phyloP scores from a whole-genome alignment of 2,113 vertebrate species.

The Nycticorax nycticorax region DNA sequence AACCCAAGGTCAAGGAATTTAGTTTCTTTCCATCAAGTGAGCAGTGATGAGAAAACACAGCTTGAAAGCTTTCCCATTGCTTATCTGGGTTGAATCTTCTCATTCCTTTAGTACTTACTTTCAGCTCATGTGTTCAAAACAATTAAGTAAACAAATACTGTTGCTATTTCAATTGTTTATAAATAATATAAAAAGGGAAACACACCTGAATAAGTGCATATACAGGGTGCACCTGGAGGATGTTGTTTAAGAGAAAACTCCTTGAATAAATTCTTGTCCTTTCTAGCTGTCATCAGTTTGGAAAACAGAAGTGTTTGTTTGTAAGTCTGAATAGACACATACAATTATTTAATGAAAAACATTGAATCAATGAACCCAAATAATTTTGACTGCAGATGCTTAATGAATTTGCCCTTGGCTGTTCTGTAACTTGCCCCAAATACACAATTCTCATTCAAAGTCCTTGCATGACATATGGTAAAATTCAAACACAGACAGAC shows the following conservation, averaged over 20 bases:
- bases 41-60: neutral
- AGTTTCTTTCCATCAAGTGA: constrained; percentile 54
- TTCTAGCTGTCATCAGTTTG: neutral
- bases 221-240: neutral
- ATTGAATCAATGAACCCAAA: constrained; percentile 52
- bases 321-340: constrained; percentile 27
- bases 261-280: neutral
- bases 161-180: neutral
- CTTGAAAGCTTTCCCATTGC: neutral
- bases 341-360: constrained; percentile 59
- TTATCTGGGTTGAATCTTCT: neutral
- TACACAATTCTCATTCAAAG: constrained; percentile 40
- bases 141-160: neutral
- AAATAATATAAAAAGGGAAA: neutral
- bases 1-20: constrained; percentile 51
- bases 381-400: constrained; percentile 62
- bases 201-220: neutral
- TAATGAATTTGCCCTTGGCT: constrained; percentile 39
- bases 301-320: constrained; percentile 45
- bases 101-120: neutral
- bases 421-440: constrained; percentile 27
- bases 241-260: neutral
- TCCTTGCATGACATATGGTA: neutral
- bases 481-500: constrained; percentile 14
- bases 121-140: neutral